phyloP scores from a whole-genome alignment of 2,888 invertebrate genomes.

The Drosophila hamatofila region DNA sequence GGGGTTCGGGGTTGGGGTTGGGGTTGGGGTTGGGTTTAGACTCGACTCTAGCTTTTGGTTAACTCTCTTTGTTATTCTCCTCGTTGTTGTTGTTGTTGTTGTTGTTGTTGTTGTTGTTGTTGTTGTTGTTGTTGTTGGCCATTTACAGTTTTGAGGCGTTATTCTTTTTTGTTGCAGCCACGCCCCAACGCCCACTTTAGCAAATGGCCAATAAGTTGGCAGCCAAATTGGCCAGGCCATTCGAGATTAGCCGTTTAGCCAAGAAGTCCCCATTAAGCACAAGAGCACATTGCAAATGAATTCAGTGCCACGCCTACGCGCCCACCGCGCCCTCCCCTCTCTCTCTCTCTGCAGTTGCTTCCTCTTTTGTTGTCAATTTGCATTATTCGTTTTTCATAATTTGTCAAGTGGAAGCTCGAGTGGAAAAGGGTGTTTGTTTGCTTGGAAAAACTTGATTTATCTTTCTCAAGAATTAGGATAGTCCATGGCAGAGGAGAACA shows the following conservation, averaged over 20 bases:
- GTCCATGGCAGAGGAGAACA: neutral
- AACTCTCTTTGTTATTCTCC: slow-evolving; percentile 19
- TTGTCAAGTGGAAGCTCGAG: slow-evolving; percentile 2
- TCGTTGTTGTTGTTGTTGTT: slow-evolving; percentile 36
- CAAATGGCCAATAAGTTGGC: slow-evolving; percentile 72
- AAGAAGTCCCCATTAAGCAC: slow-evolving; percentile 55
- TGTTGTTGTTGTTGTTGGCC: slow-evolving; percentile 48
- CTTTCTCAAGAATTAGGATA: neutral
- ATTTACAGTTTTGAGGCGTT: slow-evolving; percentile 80
- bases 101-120: no score
- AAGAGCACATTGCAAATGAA: slow-evolving; percentile 65
- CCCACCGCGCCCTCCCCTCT: no score
- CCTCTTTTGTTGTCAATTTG: slow-evolving; percentile 2
- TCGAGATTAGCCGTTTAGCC: slow-evolving; percentile 70
- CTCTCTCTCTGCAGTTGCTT: neutral
- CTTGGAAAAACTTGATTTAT: neutral
- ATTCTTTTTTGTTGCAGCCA: slow-evolving; percentile 58
- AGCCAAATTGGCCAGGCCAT: slow-evolving; percentile 63
- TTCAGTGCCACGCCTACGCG: slow-evolving; percentile 43
- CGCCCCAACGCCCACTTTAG: slow-evolving; percentile 48
- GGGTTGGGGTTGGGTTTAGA: slow-evolving; percentile 3
- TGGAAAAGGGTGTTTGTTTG: neutral
- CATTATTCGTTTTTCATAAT: slow-evolving; percentile 2
- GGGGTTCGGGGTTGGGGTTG: neutral
- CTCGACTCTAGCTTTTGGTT: slow-evolving; percentile 41